phyloP scores from a whole-genome alignment of 2,113 vertebrate species.

The Callospermophilus lateralis region DNA sequence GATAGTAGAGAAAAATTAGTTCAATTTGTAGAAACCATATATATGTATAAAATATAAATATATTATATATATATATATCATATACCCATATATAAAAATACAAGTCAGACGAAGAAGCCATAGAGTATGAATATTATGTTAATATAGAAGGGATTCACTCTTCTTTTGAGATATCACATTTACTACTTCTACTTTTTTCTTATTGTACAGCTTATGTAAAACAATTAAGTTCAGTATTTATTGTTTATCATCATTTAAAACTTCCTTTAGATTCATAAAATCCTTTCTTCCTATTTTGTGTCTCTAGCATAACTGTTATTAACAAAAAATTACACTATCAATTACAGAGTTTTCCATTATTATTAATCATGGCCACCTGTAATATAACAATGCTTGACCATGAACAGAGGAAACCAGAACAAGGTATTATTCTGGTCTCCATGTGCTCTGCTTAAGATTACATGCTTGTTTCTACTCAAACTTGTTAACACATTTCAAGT shows the following conservation, averaged over 20 bases:
- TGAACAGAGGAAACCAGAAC: neutral
- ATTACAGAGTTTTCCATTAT: neutral
- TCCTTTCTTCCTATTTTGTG: neutral
- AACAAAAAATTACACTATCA: constrained; percentile 29
- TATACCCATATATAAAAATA: neutral
- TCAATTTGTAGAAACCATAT: neutral
- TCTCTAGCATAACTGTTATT: neutral
- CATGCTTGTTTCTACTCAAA: constrained; percentile 6
- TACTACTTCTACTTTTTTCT: constrained; percentile 6
- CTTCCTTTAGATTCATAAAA: constrained; percentile 2
- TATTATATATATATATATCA: neutral
- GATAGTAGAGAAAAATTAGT: neutral
- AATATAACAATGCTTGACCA: neutral
- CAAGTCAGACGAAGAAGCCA: constrained; percentile 18
- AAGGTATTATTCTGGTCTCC: neutral
- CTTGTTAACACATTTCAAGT: neutral
- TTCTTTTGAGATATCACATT: neutral
- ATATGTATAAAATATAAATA: neutral
- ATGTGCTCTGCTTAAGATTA: constrained; percentile 12
- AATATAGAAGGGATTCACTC: constrained; percentile 34
- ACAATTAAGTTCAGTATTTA: neutral
- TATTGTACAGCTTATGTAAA: neutral
- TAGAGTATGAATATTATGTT: neutral
- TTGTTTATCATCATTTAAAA: constrained; percentile 35
- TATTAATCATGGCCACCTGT: neutral